Evolutionary conservation across 2,888 invertebrate species (phyloP).

Genomic region (Sminthurinus aureus): DNA sequence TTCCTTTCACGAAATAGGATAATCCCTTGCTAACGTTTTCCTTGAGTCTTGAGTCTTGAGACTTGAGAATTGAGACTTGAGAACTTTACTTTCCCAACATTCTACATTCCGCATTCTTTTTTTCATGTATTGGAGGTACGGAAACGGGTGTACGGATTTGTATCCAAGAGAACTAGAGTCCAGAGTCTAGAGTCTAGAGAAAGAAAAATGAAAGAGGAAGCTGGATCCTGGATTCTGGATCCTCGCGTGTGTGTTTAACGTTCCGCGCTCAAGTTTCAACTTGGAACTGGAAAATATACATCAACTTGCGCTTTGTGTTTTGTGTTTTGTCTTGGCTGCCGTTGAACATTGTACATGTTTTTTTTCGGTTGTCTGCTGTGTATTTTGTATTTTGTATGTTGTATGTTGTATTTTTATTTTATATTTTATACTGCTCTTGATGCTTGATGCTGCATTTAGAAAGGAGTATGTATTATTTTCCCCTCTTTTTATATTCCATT

Average conservation of each 20-base stretch:
- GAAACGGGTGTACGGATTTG: neutral
- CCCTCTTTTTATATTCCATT: too few relatives aligned
- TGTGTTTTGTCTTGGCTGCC: neutral
- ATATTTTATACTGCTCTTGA: too few relatives aligned
- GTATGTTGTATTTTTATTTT: too few relatives aligned
- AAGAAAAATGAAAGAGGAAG: neutral
- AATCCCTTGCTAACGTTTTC: neutral
- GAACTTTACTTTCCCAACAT: neutral
- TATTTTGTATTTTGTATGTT: neutral
- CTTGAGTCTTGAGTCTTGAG: neutral
- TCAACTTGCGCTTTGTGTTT: neutral
- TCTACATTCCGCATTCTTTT: neutral
- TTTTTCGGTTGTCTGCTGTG: too few relatives aligned
- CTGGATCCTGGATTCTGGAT: neutral
- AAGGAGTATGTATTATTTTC: neutral
- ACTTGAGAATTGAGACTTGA: too few relatives aligned
- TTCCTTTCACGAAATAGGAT: constrained; percentile 14
- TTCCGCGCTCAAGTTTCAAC: neutral
- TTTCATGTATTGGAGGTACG: too few relatives aligned
- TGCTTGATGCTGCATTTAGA: too few relatives aligned
- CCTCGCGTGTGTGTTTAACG: neutral
- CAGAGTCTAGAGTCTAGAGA: too few relatives aligned
- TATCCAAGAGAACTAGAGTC: neutral
- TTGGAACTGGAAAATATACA: neutral
- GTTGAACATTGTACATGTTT: too few relatives aligned